Conservation (phyloP, 2,113 vertebrate genomes). For the Oreochromis aureus region DNA sequence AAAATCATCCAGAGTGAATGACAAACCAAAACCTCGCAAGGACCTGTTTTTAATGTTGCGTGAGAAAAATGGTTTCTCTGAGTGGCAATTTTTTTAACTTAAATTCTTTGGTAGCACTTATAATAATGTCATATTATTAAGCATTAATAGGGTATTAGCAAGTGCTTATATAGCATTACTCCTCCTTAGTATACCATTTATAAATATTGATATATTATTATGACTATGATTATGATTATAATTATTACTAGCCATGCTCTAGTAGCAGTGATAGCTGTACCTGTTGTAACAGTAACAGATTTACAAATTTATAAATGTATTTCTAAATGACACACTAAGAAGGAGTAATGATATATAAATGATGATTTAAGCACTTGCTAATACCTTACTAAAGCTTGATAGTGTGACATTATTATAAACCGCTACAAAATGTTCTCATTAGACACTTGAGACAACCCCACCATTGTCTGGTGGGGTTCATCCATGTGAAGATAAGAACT, state of each 20-base stretch:
- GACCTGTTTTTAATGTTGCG: not conserved
- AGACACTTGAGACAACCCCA: not conserved
- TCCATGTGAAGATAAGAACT: not conserved
- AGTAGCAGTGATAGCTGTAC: not conserved
- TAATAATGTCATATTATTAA: not conserved
- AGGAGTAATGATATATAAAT: not conserved
- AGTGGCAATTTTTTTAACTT: not conserved
- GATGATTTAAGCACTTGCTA: not conserved
- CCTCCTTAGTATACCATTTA: not conserved
- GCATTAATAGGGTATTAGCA: not conserved
- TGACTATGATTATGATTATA: not conserved
- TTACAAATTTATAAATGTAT: not conserved
- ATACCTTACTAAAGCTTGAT: not conserved
- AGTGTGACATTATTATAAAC: not conserved
- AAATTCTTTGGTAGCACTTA: not conserved
- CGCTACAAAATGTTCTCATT: not conserved
- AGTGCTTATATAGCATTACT: not conserved
- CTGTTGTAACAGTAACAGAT: not conserved
- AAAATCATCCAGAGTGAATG: not conserved
- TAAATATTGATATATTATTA: accelerated
- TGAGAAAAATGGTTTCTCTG: not conserved
- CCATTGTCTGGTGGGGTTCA: not conserved
- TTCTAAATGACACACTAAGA: not conserved
- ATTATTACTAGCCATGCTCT: not conserved
- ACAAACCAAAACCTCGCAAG: not conserved